phyloP scores from a whole-genome alignment of 2,113 vertebrate species.

The Clinocottus analis region DNA sequence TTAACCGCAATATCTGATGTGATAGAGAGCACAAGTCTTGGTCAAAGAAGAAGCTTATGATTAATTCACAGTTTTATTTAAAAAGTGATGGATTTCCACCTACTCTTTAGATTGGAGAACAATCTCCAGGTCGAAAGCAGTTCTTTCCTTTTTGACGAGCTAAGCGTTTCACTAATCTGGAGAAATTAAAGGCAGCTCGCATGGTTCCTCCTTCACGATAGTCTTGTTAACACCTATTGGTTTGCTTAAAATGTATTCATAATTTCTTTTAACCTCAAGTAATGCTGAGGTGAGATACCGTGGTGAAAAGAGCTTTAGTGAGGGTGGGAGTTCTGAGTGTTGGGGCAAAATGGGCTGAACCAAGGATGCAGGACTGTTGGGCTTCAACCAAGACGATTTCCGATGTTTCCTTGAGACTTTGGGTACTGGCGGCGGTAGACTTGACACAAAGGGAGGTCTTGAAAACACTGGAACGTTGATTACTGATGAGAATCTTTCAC shows the following conservation, averaged over 20 bases:
- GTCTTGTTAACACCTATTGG: rapidly evolving
- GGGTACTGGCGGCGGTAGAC: background rate
- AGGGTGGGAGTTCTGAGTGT: conserved; percentile 23
- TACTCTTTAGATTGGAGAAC: conserved; percentile 28
- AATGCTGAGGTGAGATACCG: conserved; percentile 67
- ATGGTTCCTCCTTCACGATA: conserved; percentile 13
- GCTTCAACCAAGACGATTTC: background rate
- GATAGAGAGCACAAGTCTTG: background rate
- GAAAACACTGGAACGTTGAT: rapidly evolving
- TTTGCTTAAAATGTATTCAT: conserved; percentile 66
- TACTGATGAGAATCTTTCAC: background rate
- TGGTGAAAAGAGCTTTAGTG: conserved; percentile 59
- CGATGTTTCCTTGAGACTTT: background rate
- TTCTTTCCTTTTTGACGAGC: background rate
- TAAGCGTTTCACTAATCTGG: background rate
- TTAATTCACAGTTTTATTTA: background rate
- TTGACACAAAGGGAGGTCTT: background rate
- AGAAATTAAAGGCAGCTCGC: background rate
- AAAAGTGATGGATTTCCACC: background rate
- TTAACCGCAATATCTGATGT: background rate
- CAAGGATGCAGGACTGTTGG: background rate
- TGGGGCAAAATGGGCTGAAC: background rate
- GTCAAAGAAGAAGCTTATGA: background rate
- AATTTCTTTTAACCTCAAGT: conserved; percentile 69
- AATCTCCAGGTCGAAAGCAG: conserved; percentile 68